phyloP scores from a whole-genome alignment of 2,797 vertebrate genomes.

The Alectoris magna region DNA sequence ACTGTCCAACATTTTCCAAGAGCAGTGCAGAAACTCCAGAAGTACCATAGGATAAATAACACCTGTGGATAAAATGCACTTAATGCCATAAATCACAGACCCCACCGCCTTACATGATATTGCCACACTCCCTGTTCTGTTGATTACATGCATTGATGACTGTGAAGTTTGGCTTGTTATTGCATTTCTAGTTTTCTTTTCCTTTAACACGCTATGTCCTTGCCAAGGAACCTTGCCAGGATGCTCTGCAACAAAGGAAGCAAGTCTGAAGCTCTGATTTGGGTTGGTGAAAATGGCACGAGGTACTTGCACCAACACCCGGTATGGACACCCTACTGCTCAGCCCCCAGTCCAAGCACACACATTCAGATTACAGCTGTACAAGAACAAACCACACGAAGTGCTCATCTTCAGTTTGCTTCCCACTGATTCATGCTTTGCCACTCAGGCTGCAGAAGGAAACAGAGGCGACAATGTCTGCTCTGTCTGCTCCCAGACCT shows the following conservation, averaged over 20 bases:
- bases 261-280: neutral
- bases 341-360: neutral
- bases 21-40: neutral
- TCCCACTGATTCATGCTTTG: neutral
- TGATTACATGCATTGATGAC: neutral
- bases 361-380: neutral
- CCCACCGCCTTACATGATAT: neutral
- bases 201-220: neutral
- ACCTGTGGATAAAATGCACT: neutral
- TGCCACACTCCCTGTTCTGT: neutral
- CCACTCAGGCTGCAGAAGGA: accelerated
- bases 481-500: neutral
- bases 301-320: neutral
- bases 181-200: neutral
- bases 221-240: neutral
- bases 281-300: neutral
- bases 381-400: neutral
- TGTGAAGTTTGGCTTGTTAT: neutral
- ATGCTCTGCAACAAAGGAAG: neutral
- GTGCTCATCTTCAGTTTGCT: neutral
- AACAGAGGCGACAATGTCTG: neutral
- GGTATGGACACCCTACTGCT: neutral
- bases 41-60: neutral
- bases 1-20: neutral
- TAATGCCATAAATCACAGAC: neutral